Percentiles rank a stretch among this genome's conserved stretches.
These are phyloP conservation scores for Heliconius erato DNA, from an alignment of 2,888 invertebrate species.

Conservation along the genomic window DNA sequence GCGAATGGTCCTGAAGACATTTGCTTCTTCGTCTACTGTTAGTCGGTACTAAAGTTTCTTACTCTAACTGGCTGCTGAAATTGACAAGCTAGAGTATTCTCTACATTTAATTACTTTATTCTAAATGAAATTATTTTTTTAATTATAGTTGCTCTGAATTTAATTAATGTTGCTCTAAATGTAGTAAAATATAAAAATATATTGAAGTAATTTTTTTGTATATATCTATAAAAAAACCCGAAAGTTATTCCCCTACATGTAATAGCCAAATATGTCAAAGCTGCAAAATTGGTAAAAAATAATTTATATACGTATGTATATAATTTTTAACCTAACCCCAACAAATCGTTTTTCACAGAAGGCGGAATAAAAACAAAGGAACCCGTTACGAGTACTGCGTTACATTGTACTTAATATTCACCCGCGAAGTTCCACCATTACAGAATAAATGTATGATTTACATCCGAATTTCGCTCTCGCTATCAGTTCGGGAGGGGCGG, in stretches of 20 bases:
- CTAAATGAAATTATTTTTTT: not conserved
- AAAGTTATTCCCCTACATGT: not conserved
- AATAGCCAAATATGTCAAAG: not conserved
- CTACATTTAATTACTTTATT: slow-evolving; percentile 39
- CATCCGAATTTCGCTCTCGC: slow-evolving; percentile 71
- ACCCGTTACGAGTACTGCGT: slow-evolving; percentile 45
- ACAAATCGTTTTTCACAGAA: slow-evolving; percentile 42
- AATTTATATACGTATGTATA: not conserved
- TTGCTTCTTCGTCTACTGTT: slow-evolving; percentile 53
- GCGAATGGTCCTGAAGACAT: slow-evolving; percentile 53
- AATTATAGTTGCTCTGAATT: not conserved
- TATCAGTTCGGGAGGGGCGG: slow-evolving; percentile 75
- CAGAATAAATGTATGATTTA: slow-evolving; percentile 83
- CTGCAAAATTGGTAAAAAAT: not conserved
- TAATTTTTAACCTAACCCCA: slow-evolving; percentile 22
- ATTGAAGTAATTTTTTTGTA: not conserved
- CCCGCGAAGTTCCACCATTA: slow-evolving; percentile 61
- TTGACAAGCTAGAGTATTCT: slow-evolving; percentile 53
- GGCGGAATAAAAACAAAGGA: slow-evolving; percentile 46
- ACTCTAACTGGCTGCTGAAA: slow-evolving; percentile 53
- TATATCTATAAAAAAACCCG: too few relatives aligned
- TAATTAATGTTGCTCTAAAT: not conserved
- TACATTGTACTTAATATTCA: slow-evolving; percentile 61
- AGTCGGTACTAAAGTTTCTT: slow-evolving; percentile 54
- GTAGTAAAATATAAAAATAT: not conserved